Evolutionary conservation across 2,797 vertebrate species (phyloP).

Genomic region (Perodicticus potto): DNA sequence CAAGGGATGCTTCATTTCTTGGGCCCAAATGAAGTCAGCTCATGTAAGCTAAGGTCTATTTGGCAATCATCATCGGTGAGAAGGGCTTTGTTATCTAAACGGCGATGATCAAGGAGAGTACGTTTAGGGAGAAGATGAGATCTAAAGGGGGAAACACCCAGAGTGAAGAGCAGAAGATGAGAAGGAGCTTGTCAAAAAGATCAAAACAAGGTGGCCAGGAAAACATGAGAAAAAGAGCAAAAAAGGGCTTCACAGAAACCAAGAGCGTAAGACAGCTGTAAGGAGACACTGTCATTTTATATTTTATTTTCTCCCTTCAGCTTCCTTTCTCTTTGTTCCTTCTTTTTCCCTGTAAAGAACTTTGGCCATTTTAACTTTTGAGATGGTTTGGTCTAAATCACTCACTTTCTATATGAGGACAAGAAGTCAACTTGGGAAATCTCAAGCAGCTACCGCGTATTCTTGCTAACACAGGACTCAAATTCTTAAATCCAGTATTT

Average conservation of each 20-base stretch:
- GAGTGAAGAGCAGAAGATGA: neutral
- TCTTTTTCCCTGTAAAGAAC: slow-evolving; percentile 12
- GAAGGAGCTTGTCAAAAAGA: neutral
- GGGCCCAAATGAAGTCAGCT: neutral
- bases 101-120: neutral
- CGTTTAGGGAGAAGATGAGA: neutral
- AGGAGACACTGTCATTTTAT: neutral
- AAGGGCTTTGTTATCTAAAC: neutral
- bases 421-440: neutral
- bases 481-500: neutral
- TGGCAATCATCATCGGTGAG: slow-evolving; percentile 42
- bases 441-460: neutral
- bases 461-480: neutral
- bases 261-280: neutral
- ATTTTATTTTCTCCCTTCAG: neutral
- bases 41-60: neutral
- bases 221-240: neutral
- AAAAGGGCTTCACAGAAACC: neutral
- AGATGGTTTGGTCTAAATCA: neutral
- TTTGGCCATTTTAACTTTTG: neutral
- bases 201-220: neutral
- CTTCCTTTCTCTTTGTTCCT: slow-evolving; percentile 12
- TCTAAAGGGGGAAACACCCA: slow-evolving; percentile 13
- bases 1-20: neutral
- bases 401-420: neutral